Percentiles rank a stretch among this genome's conserved stretches.
phyloP scores from a whole-genome alignment of 30 jellyfish, hydroid and myxozoan species.

The Hydra vulgaris region DNA sequence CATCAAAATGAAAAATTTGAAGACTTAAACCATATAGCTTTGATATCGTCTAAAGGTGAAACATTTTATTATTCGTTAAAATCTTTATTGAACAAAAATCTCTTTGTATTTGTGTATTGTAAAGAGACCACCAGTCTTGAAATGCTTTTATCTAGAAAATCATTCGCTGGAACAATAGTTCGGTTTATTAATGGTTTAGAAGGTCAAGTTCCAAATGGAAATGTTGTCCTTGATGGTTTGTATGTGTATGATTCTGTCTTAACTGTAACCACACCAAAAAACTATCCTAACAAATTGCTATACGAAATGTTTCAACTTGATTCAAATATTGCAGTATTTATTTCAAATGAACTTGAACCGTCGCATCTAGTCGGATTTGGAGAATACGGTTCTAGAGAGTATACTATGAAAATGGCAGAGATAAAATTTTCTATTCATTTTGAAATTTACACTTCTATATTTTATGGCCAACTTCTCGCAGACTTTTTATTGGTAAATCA shows the following conservation, averaged over 20 bases:
- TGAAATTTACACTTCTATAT: not conserved
- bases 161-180: not conserved
- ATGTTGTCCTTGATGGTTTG: not conserved
- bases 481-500: not conserved
- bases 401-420: not conserved
- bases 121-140: not conserved
- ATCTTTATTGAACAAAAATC: not conserved
- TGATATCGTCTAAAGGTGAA: not conserved
- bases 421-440: not conserved
- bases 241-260: not conserved
- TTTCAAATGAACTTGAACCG: not conserved
- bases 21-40: not conserved
- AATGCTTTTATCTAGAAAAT: not conserved
- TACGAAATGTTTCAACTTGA: not conserved
- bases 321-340: not conserved
- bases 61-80: not conserved
- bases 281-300: not conserved
- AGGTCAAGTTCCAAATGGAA: not conserved
- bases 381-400: not conserved
- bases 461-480: not conserved
- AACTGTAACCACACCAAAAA: not conserved
- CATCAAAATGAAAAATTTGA: not conserved
- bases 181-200: not conserved
- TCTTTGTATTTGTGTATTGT: not conserved
- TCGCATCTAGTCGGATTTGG: not conserved